Base-by-base conservation (phyloP, 2,113 vertebrate species). In the Tringa solitaria region DNA sequence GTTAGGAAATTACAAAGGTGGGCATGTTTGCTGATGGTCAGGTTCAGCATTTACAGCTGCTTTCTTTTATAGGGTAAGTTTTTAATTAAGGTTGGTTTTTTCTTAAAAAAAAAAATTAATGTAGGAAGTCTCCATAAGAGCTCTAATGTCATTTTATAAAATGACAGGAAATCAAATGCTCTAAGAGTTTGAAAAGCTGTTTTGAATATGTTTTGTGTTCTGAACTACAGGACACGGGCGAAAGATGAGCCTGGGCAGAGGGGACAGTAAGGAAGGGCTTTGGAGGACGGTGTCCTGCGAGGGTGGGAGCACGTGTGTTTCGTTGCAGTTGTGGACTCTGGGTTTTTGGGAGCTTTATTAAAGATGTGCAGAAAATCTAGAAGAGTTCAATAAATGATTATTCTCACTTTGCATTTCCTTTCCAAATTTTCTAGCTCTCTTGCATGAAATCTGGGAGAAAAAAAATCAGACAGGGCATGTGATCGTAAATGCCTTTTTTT, bases 41-140 rank as follows among this genome's bases (percentile, higher is more conserved):
- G 93, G 88, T 93, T 96, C 95, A 90, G 88, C 93, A 45, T 75
- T 95, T 93, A 90, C 94, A 94, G 88, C 94, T 93, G 95, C 90
- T 95, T 96, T 91, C 95, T 93, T 93, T 94, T 92, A 93, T 75
- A 64, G 85, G 83, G 74, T 92, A 89, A 90, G 89, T 89, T 89
- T 92, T 89, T 93, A 94, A 95, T 96, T 90, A 90, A 78, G 61
- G 65, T 88, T 79, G 73, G 22, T 27, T 51, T 46, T 39, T 59
- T 65, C 56, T 17, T 8, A 2, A 12, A 32, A 67, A 63, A 65
- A 57, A 43, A 33, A 21, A 9, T 2, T 56, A 5, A 2, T 23
- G 33, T 96, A 78, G 92, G 88, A 96, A 96, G 90, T 87, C 57
- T 93, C 59, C 27, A 0, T 86, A 81, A 92, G 92, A 93, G 20